A percentile compares a stretch with the other conserved stretches of the same genome.
Evolutionary conservation across 2,888 invertebrate genomes (phyloP).

Genomic region (Pseudolycoriella hygida): DNA sequence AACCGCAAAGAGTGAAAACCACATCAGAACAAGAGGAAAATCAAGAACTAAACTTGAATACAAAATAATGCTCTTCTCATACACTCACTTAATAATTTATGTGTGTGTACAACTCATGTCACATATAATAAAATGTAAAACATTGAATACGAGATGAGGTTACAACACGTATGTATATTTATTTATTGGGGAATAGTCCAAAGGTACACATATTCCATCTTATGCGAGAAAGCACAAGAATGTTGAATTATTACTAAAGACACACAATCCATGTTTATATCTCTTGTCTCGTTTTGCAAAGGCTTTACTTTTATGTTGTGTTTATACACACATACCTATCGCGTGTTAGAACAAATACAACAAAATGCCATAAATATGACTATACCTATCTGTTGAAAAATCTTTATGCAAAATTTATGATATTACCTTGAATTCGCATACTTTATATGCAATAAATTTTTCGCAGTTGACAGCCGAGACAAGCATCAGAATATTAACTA

Average conservation of each 20-base stretch:
- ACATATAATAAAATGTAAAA: neutral
- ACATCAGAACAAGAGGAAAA: neutral
- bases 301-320: no score
- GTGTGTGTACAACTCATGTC: neutral
- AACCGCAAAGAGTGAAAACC: neutral
- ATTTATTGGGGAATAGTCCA: neutral
- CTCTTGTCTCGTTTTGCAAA: no score
- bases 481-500: no score
- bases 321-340: no score
- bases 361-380: neutral
- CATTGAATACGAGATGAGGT: neutral
- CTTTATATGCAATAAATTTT: neutral
- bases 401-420: conserved; percentile 1
- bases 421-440: neutral
- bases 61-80: neutral
- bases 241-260: no score
- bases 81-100: neutral
- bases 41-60: neutral
- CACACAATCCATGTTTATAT: no score
- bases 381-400: neutral
- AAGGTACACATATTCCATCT: neutral
- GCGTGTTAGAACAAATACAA: no score
- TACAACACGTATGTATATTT: no score
- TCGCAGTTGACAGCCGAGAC: no score
- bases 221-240: neutral